A percentile compares a stretch with the other conserved stretches of the same genome.
phyloP scores from a whole-genome alignment of 2,797 vertebrate species.

The Agapornis canus region DNA sequence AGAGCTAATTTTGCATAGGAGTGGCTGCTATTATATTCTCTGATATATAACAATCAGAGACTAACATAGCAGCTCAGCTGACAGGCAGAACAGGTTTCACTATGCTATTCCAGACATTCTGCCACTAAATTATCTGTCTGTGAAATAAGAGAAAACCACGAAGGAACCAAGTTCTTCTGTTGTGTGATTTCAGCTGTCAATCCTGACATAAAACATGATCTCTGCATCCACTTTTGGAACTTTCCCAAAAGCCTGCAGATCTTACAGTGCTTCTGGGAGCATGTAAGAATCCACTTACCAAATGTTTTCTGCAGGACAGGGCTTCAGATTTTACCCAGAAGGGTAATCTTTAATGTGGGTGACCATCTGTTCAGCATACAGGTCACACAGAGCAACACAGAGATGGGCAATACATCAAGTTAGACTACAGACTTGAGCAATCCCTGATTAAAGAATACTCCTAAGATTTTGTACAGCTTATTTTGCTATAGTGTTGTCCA shows the following conservation, averaged over 20 bases:
- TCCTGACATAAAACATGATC: background rate
- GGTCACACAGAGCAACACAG: background rate
- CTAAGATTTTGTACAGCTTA: background rate
- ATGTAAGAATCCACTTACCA: background rate
- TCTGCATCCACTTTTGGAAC: background rate
- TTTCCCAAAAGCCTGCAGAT: background rate
- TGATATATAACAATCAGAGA: background rate
- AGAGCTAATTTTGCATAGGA: background rate
- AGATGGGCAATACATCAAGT: background rate
- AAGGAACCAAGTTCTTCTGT: background rate
- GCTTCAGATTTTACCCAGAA: background rate
- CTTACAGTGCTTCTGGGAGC: fast-evolving
- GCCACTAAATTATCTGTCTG: background rate
- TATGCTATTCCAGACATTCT: background rate
- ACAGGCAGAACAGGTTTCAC: slow-evolving; percentile 34
- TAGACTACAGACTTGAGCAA: background rate
- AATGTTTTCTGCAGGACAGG: background rate
- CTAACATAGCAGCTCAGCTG: background rate
- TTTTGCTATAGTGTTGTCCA: background rate
- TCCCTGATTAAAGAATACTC: background rate
- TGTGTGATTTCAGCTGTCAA: fast-evolving
- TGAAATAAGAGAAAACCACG: background rate
- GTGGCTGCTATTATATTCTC: background rate
- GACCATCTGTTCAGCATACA: background rate
- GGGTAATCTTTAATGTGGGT: background rate